Evolutionary conservation across 2,888 invertebrate genomes (phyloP), one percentile per base, ranked within the genome.

Genomic region (Graphium colonna): DNA sequence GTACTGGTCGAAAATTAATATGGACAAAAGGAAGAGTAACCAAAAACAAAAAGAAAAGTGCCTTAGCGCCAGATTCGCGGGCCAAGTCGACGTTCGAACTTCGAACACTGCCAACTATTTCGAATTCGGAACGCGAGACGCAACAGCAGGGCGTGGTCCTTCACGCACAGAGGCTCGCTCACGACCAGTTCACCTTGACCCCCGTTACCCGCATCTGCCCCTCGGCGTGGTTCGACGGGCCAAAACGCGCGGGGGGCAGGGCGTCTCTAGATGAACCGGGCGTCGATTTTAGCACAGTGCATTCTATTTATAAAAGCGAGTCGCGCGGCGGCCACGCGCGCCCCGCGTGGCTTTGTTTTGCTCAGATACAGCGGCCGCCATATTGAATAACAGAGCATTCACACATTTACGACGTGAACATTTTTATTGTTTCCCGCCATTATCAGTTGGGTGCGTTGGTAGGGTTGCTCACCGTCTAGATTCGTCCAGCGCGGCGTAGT

Each of bases 271-370:
- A 55, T 71, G 67, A 49, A 58, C 55, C 80, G 73, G 82, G 60
- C 60, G 64, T 55, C 57, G 60, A 63, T 65, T 69, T 69, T 65
- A 73, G 68, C 67, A 62, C 66, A 60, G 61, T 62, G 60, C 60
- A 67, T 75, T 79, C 84, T 88, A 86, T 88, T 85, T 86, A 77
- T 79, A 79, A 67, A 68, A 48, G 58, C 4, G 65, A 67, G 72
- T 69, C 71, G 77, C 59, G 68, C 71, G 74, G 61, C 66, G 57
- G 71, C 75, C 86, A 87, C 86, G 88, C 87, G 82, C 61, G 46
- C 52, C 18, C 70, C 82, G 77, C 87, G 83, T 88, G 88, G 72
- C 73, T 62, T 79, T 88, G 87, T 88, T 88, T 86, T 87, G 86
- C 73, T 81, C 74, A 69, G 77, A 79, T 76, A 72, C 62, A 55